Conservation (phyloP, 1,140 invertebrate genomes). For the Anastrepha obliqua region DNA sequence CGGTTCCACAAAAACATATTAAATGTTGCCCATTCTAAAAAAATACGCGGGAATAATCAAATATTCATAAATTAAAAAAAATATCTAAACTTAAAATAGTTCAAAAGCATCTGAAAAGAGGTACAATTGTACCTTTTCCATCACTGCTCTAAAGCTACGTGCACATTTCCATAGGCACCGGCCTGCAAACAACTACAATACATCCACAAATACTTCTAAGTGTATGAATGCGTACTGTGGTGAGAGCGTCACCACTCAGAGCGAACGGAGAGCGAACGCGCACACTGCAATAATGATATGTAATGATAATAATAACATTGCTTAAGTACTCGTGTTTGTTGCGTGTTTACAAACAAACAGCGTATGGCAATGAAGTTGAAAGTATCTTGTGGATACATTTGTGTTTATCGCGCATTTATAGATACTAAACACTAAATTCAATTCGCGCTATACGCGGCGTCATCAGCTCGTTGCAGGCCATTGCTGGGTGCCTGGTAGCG, state of each 20-base stretch:
- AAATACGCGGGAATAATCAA: no score
- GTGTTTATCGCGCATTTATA: conserved; percentile 34
- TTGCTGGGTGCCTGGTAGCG: neutral
- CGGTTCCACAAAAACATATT: no score
- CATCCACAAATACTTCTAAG: neutral
- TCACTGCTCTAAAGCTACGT: no score
- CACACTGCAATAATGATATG: neutral
- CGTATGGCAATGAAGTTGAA: conserved; percentile 22
- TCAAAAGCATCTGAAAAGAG: no score
- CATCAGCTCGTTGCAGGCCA: neutral
- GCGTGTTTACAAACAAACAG: conserved; percentile 16
- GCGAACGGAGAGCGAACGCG: neutral
- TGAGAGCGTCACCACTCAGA: neutral
- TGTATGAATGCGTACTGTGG: neutral
- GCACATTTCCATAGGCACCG: no score
- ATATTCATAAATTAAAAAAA: no score
- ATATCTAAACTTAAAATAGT: no score
- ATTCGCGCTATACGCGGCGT: neutral
- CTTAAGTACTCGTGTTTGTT: conserved; percentile 6
- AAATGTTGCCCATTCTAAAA: no score
- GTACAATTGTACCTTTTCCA: no score
- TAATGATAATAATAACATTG: conserved; percentile 32
- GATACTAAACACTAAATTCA: conserved; percentile 27
- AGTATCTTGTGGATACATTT: conserved; percentile 44
- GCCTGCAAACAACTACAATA: neutral